Percentiles rank a stretch among this genome's conserved stretches.
Conservation (phyloP, 2,113 vertebrate species). For the Shinisaurus crocodilurus region DNA sequence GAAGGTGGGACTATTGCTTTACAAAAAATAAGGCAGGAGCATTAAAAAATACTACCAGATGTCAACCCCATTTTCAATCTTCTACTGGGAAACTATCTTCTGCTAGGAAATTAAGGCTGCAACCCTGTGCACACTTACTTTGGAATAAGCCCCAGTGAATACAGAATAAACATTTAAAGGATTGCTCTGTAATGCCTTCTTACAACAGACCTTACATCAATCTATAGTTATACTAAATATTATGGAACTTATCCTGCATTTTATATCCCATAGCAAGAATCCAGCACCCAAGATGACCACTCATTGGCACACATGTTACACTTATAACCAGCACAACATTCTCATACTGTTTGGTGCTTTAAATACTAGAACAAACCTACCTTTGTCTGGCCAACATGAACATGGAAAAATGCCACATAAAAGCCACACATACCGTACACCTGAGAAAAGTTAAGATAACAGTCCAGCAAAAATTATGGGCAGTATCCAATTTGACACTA, state of each 20-base stretch:
- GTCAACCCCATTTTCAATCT: not conserved
- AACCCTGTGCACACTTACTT: not conserved
- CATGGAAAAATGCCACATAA: not conserved
- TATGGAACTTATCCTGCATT: not conserved
- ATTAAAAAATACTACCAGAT: not conserved
- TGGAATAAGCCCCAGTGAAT: not conserved
- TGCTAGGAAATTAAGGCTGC: not conserved
- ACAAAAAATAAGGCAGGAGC: not conserved
- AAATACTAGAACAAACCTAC: not conserved
- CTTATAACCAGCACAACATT: not conserved
- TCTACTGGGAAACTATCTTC: not conserved
- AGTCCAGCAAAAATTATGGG: not conserved
- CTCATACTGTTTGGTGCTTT: not conserved
- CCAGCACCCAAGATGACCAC: not conserved
- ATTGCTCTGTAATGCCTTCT: not conserved
- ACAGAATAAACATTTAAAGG: not conserved
- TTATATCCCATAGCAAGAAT: not conserved
- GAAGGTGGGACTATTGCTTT: not conserved
- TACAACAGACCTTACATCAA: not conserved
- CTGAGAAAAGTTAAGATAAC: not conserved
- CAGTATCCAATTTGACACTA: too few relatives aligned
- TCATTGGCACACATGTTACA: not conserved
- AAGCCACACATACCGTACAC: not conserved
- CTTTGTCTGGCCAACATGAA: not conserved
- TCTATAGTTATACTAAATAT: not conserved